phyloP scores from a whole-genome alignment of 1,140 invertebrate genomes.

The Diploscapter pachys region DNA sequence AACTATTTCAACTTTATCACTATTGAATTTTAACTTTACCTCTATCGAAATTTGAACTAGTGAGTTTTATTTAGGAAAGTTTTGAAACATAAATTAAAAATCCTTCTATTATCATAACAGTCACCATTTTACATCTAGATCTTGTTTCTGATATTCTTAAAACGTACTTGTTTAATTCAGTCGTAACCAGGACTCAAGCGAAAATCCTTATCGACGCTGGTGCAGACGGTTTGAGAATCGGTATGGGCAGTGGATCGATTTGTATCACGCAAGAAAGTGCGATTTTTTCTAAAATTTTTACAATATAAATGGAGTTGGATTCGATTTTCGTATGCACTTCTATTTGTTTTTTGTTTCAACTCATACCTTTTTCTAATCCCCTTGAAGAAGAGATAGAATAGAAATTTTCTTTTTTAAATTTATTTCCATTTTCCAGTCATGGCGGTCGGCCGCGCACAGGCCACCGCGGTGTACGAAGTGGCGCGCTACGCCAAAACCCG shows the following conservation, averaged over 20 bases:
- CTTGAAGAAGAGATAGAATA: background rate
- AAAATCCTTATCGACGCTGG: slow-evolving; percentile 95
- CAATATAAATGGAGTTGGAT: background rate
- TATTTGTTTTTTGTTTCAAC: background rate
- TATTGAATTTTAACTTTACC: too few species aligned
- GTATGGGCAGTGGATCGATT: slow-evolving; percentile 97
- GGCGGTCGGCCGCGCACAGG: slow-evolving; percentile 93
- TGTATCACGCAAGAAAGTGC: slow-evolving; percentile 89
- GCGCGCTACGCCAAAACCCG: slow-evolving; percentile 81
- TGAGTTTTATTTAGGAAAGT: too few species aligned
- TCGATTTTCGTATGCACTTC: background rate
- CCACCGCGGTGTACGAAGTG: slow-evolving; percentile 80
- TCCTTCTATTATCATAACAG: too few species aligned
- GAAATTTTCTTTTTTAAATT: background rate
- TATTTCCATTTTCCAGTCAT: slow-evolving; percentile 70
- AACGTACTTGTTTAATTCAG: slow-evolving; percentile 51
- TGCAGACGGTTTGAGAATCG: slow-evolving; percentile 87
- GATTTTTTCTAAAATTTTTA: background rate
- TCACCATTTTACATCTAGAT: too few species aligned
- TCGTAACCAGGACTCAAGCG: slow-evolving; percentile 89
- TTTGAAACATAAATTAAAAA: too few species aligned
- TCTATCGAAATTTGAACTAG: too few species aligned
- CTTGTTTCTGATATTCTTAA: background rate
- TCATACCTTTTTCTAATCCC: background rate
- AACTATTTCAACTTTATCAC: background rate